Percentiles rank a stretch among this genome's conserved stretches.
Conservation (phyloP, 2,797 vertebrate species). For the Sebastes taczanowskii region DNA sequence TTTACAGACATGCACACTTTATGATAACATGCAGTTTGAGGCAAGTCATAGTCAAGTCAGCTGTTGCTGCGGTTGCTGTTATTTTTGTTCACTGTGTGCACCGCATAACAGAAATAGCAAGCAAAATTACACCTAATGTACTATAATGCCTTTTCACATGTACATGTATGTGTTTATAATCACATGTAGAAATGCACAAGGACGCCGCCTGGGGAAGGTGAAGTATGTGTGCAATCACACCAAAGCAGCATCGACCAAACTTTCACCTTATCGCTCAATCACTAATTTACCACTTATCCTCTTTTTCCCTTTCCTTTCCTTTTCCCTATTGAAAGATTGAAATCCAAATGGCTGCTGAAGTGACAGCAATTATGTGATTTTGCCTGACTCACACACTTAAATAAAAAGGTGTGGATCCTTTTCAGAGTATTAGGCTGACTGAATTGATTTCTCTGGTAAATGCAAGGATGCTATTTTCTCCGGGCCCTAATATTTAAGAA, state of each 20-base stretch:
- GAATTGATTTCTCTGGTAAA: slow-evolving; percentile 57
- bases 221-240: neutral
- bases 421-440: neutral
- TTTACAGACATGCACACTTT: too few relatives aligned
- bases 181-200: neutral
- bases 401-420: slow-evolving; percentile 27
- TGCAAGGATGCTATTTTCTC: slow-evolving; percentile 46
- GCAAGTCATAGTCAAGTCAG: too few relatives aligned
- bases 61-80: too few relatives aligned
- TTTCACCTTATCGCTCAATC: slow-evolving; percentile 28
- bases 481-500: slow-evolving; percentile 44
- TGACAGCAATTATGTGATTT: slow-evolving; percentile 59
- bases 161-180: neutral
- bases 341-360: slow-evolving; percentile 50
- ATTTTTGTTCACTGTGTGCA: neutral
- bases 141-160: neutral
- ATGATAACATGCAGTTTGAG: too few relatives aligned
- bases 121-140: neutral
- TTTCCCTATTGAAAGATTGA: slow-evolving; percentile 38
- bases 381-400: slow-evolving; percentile 15
- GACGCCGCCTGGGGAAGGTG: neutral
- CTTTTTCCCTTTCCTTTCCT: neutral
- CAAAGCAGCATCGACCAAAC: neutral
- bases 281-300: slow-evolving; percentile 30
- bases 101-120: neutral